These are phyloP conservation scores for Diplodus sargus DNA, from an alignment of 2,797 vertebrate species.

Conservation along the genomic window DNA sequence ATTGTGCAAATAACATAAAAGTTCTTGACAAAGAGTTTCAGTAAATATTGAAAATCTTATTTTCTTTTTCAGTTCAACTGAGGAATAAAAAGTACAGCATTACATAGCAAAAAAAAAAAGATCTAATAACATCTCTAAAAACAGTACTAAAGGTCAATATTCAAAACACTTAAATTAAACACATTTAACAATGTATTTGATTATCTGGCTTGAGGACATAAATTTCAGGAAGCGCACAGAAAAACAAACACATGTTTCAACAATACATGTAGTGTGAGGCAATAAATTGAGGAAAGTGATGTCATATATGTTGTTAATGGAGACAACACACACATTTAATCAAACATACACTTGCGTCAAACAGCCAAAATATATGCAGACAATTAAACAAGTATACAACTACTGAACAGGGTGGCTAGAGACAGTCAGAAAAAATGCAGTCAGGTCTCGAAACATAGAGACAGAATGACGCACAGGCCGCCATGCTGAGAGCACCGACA, in stretches of 20 bases:
- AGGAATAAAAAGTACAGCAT: background rate
- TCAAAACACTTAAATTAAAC: background rate
- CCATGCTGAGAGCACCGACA: conserved; percentile 25
- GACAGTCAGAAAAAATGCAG: conserved; percentile 7
- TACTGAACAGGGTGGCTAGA: conserved; percentile 9
- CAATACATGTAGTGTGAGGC: background rate
- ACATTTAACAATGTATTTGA: background rate
- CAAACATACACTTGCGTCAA: background rate
- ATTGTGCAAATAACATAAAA: background rate
- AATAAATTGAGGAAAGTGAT: background rate
- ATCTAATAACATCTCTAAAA: background rate
- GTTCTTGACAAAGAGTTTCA: background rate
- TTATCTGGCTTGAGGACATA: background rate
- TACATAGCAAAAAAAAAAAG: background rate
- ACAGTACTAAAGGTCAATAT: background rate
- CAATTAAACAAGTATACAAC: background rate
- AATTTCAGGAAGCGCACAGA: background rate
- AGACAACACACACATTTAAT: conserved; percentile 23
- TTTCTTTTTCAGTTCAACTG: background rate
- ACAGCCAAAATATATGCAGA: background rate
- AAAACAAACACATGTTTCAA: background rate
- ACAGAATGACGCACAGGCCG: conserved; percentile 26
- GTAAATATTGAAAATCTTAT: too few relatives aligned
- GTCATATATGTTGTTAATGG: conserved; percentile 5
- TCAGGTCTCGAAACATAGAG: background rate